A percentile compares a stretch with the other conserved stretches of the same genome.
phyloP scores from a whole-genome alignment of 2,113 vertebrate genomes.

The Gulo gulo region DNA sequence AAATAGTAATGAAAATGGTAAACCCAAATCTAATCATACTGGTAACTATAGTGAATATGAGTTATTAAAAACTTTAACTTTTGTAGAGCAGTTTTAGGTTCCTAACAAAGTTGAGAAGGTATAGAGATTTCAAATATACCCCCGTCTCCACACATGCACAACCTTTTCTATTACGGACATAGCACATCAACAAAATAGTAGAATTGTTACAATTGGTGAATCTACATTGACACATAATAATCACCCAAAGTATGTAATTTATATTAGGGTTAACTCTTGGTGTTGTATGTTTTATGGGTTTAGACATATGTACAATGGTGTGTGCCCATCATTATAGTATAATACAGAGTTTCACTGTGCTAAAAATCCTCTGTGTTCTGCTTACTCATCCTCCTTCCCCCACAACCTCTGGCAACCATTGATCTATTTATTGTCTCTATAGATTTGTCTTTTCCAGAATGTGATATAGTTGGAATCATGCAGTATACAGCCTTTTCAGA shows the following conservation, averaged over 20 bases:
- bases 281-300: neutral
- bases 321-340: neutral
- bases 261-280: neutral
- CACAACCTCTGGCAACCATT: neutral
- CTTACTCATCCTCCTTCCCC: neutral
- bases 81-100: neutral
- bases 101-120: neutral
- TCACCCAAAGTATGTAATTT: neutral
- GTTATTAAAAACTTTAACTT: neutral
- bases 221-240: neutral
- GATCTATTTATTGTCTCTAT: neutral
- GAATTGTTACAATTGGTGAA: neutral
- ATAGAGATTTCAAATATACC: neutral
- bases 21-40: neutral
- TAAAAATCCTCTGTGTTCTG: neutral
- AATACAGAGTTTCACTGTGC: neutral
- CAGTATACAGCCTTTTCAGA: neutral
- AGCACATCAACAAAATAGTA: fast-evolving
- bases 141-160: neutral
- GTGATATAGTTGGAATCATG: neutral
- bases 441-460: neutral
- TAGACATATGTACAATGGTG: neutral
- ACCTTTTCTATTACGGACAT: neutral
- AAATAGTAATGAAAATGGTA: neutral
- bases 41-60: neutral